A percentile compares a stretch with the other conserved stretches of the same genome.
phyloP scores from a whole-genome alignment of 2,888 invertebrate genomes.

The Aphodius sticticus region DNA sequence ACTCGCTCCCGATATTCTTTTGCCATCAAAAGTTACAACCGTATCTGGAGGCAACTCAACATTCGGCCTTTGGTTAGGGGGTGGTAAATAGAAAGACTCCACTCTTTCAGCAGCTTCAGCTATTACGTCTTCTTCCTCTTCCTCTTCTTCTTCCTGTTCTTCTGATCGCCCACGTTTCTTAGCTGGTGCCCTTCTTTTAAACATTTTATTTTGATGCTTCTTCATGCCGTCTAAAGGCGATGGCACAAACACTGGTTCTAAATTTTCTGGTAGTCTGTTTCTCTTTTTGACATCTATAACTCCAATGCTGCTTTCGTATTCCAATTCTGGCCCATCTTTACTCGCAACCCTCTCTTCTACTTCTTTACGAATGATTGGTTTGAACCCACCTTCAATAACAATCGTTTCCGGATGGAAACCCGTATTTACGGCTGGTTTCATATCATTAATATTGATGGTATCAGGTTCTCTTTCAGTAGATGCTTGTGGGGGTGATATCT shows the following conservation, averaged over 20 bases:
- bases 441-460: conserved; percentile 49
- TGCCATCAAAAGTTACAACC: conserved; percentile 79
- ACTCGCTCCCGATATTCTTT: conserved; percentile 74
- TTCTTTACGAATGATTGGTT: conserved; percentile 73
- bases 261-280: conserved; percentile 65
- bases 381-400: conserved; percentile 85
- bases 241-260: conserved; percentile 84
- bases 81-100: conserved; percentile 79
- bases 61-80: conserved; percentile 65
- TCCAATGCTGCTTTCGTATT: conserved; percentile 63
- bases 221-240: conserved; percentile 66
- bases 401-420: conserved; percentile 84
- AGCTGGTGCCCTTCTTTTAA: conserved; percentile 28
- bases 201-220: conserved; percentile 41
- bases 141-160: conserved; percentile 24
- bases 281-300: conserved; percentile 60
- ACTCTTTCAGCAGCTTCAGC: conserved; percentile 76
- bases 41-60: conserved; percentile 64
- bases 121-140: conserved; percentile 57
- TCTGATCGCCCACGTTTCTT: conserved; percentile 30
- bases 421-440: conserved; percentile 72
- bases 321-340: conserved; percentile 53
- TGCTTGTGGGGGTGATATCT: conserved; percentile 54
- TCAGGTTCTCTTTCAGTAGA: conserved; percentile 54
- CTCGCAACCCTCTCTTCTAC: conserved; percentile 64